These are phyloP conservation scores for Bimastos eiseni DNA, from an alignment of 2,888 invertebrate genomes.

Conservation along the genomic window DNA sequence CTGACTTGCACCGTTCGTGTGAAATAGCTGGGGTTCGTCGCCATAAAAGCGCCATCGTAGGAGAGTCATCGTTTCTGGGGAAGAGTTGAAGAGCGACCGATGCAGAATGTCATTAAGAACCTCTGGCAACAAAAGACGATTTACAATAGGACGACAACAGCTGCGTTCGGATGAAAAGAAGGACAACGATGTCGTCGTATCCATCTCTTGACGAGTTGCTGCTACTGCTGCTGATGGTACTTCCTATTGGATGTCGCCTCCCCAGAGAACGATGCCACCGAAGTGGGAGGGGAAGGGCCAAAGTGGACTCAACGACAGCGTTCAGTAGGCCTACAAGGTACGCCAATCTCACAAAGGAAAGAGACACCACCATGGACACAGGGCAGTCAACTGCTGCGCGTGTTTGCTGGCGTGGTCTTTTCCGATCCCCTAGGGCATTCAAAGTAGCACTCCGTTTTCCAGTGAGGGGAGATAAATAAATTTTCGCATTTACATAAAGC, in stretches of 20 bases:
- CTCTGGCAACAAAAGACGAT: neutral
- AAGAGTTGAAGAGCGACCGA: neutral
- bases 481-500: neutral
- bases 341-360: neutral
- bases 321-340: neutral
- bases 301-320: neutral
- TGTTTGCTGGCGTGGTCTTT: slow-evolving; percentile 13
- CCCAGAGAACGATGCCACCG: neutral
- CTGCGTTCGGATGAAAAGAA: neutral
- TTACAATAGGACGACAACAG: neutral
- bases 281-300: neutral
- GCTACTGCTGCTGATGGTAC: neutral
- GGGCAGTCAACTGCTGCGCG: neutral
- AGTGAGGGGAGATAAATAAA: neutral
- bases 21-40: neutral
- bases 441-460: neutral
- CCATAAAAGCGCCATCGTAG: neutral
- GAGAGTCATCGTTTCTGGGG: neutral
- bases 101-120: neutral
- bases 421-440: neutral
- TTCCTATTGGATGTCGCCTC: neutral
- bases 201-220: neutral
- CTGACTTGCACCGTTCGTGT: neutral
- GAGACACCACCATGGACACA: neutral
- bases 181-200: neutral